phyloP scores from a whole-genome alignment of 2,113 vertebrate species.

The Tachycineta bicolor region DNA sequence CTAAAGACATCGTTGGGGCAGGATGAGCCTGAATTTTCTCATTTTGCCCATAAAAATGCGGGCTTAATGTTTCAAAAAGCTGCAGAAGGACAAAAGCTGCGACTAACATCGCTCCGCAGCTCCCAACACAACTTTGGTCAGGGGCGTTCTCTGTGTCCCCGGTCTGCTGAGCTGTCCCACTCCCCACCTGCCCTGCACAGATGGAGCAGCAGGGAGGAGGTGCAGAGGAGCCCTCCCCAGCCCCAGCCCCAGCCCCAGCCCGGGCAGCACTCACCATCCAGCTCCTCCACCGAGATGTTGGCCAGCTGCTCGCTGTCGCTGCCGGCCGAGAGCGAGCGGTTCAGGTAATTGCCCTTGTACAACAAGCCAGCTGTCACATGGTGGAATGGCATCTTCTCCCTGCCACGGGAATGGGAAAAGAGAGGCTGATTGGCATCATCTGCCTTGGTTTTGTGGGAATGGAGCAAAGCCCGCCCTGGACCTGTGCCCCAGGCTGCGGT shows the following conservation, averaged over 20 bases:
- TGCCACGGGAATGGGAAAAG: slow-evolving; percentile 10
- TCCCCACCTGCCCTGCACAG: background rate
- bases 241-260: fast-evolving
- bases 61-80: background rate
- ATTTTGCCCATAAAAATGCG: background rate
- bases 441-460: background rate
- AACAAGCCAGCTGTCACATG: slow-evolving; percentile 97
- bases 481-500: background rate
- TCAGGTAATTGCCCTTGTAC: slow-evolving; percentile 98
- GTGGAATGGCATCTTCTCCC: slow-evolving; percentile 99
- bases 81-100: background rate
- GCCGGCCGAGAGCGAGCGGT: slow-evolving; percentile 90
- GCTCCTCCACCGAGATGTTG: slow-evolving; percentile 95
- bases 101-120: background rate
- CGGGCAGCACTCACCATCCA: slow-evolving; percentile 84
- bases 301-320: slow-evolving; percentile 94
- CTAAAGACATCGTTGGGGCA: background rate
- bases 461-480: background rate
- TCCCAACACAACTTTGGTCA: background rate
- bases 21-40: background rate
- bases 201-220: fast-evolving
- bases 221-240: background rate
- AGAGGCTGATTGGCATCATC: background rate
- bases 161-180: background rate
- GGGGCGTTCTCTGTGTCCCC: background rate